Percentiles rank a stretch among this genome's conserved stretches.
Evolutionary conservation across 2,888 invertebrate genomes (phyloP).

Genomic region (Molanna angustata): DNA sequence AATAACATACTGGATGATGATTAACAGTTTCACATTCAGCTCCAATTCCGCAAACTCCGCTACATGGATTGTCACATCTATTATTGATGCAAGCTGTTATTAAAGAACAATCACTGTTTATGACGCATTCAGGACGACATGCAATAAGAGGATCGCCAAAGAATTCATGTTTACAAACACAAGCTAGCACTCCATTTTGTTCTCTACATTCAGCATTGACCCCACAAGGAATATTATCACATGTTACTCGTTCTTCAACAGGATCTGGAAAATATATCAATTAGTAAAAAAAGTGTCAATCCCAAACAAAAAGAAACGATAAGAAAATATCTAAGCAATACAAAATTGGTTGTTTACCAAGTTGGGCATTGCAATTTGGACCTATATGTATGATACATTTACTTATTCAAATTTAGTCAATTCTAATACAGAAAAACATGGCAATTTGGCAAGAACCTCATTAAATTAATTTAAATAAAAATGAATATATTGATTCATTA

Average conservation of each 20-base stretch:
- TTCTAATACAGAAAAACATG: slow-evolving; percentile 7
- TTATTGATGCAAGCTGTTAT: slow-evolving; percentile 73
- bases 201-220: slow-evolving; percentile 70
- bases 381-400: not conserved
- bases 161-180: slow-evolving; percentile 71
- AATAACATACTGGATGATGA: slow-evolving; percentile 76
- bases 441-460: not conserved
- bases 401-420: not conserved
- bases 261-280: slow-evolving; percentile 41
- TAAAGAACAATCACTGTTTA: slow-evolving; percentile 73
- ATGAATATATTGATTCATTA: too few species aligned
- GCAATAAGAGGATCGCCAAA: slow-evolving; percentile 77
- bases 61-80: slow-evolving; percentile 75
- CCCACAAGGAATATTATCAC: slow-evolving; percentile 69
- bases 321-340: too few species aligned
- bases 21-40: slow-evolving; percentile 71
- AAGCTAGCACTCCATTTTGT: slow-evolving; percentile 61
- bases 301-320: too few species aligned
- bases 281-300: not conserved
- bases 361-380: not conserved
- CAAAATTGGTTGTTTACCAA: too few species aligned
- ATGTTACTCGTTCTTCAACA: slow-evolving; percentile 52
- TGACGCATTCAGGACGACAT: slow-evolving; percentile 77
- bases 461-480: not conserved
- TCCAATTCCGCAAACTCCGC: slow-evolving; percentile 70